Evolutionary conservation across 2,888 invertebrate genomes (phyloP).

Genomic region (Drosophila paranaensis): DNA sequence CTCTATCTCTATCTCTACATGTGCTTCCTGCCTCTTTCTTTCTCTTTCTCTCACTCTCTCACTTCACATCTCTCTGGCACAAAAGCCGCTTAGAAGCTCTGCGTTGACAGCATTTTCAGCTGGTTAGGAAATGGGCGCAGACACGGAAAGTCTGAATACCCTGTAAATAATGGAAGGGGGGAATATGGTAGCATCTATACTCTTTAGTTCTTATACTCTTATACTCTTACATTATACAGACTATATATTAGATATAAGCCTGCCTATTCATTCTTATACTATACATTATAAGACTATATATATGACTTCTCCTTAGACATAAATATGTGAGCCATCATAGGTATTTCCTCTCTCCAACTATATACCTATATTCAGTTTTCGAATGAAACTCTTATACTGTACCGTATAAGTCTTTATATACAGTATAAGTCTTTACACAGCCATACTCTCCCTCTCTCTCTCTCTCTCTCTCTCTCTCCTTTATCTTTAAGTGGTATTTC

Average conservation of each 20-base stretch:
- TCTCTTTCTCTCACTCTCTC: constrained; percentile 2
- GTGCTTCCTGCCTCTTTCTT: constrained; percentile 26
- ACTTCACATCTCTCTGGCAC: constrained; percentile 18
- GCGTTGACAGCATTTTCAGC: constrained; percentile 52
- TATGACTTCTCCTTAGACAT: too few species aligned
- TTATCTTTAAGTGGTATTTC: neutral
- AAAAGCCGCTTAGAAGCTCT: constrained; percentile 75
- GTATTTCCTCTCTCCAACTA: too few species aligned
- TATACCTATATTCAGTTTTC: too few species aligned
- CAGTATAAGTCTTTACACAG: too few species aligned
- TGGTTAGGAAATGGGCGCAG: constrained; percentile 56
- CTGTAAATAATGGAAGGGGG: neutral
- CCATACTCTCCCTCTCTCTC: too few species aligned
- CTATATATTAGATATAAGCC: too few species aligned
- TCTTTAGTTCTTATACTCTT: too few species aligned
- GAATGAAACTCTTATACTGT: neutral
- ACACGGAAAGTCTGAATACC: constrained; percentile 43
- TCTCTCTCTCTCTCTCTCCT: neutral
- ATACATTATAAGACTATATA: too few species aligned
- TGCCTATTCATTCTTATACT: too few species aligned
- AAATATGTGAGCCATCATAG: too few species aligned
- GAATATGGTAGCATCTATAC: neutral
- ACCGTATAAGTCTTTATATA: neutral
- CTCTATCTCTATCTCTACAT: constrained; percentile 1
- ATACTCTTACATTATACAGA: too few species aligned